A percentile compares a stretch with the other conserved stretches of the same genome.
phyloP scores from a whole-genome alignment of 2,888 invertebrate genomes.

The Diaperis boleti region DNA sequence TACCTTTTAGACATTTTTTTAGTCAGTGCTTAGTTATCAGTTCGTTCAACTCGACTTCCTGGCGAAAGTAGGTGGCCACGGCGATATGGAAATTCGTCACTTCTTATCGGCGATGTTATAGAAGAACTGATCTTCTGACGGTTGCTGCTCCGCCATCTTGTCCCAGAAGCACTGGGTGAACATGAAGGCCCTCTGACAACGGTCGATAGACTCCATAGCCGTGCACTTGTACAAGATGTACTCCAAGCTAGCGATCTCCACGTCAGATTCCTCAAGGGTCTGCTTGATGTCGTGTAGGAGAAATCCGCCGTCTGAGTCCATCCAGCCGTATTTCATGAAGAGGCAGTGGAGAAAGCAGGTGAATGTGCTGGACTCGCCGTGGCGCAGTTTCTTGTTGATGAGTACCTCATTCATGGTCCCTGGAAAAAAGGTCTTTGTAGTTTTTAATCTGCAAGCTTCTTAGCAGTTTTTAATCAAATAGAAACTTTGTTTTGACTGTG shows the following conservation, averaged over 20 bases:
- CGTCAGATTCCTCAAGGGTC: constrained; percentile 57
- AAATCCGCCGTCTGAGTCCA: constrained; percentile 64
- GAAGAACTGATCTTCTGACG: constrained; percentile 55
- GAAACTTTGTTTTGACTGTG: too few relatives aligned
- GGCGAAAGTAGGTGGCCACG: constrained; percentile 13
- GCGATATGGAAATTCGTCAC: constrained; percentile 23
- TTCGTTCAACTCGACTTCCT: constrained; percentile 37
- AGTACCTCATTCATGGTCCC: constrained; percentile 63
- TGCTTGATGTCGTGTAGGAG: constrained; percentile 60
- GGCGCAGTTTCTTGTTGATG: constrained; percentile 58
- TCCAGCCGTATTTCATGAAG: constrained; percentile 64
- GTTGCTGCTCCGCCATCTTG: constrained; percentile 58
- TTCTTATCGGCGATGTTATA: constrained; percentile 53
- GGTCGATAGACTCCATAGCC: constrained; percentile 58
- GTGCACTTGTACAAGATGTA: constrained; percentile 62
- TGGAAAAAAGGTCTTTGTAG: constrained; percentile 41
- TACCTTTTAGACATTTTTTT: too few relatives aligned
- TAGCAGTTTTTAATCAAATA: too few relatives aligned
- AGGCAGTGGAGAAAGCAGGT: constrained; percentile 64
- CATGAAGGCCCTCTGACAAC: constrained; percentile 60
- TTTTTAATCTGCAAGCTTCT: background rate
- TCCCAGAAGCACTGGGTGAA: constrained; percentile 65
- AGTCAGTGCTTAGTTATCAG: too few relatives aligned
- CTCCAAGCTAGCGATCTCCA: constrained; percentile 58
- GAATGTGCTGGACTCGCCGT: constrained; percentile 55